Conservation (phyloP, 1,140 invertebrate genomes). For the Centruroides vittatus region DNA sequence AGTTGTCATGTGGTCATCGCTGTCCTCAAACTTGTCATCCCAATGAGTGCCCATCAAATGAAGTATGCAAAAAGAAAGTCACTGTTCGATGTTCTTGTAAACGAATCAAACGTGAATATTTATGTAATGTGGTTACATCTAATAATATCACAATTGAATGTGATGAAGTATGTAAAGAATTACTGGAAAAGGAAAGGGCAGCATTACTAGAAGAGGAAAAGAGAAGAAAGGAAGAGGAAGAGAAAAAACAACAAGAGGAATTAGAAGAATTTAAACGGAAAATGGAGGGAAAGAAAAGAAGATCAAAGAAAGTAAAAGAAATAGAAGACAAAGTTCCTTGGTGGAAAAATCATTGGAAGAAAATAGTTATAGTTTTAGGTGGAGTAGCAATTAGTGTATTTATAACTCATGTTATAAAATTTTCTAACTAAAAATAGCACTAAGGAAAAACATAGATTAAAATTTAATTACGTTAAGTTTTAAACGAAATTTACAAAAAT, state of each 20-base stretch:
- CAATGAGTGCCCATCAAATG: slow-evolving; percentile 48
- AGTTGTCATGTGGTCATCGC: slow-evolving; percentile 48
- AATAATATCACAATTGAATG: slow-evolving; percentile 23
- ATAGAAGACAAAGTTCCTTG: neutral
- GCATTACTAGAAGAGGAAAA: neutral
- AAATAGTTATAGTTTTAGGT: too few species aligned
- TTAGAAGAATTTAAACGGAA: slow-evolving; percentile 3
- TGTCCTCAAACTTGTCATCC: slow-evolving; percentile 62
- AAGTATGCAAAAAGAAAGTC: slow-evolving; percentile 61
- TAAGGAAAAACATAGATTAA: too few species aligned
- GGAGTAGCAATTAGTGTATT: too few species aligned
- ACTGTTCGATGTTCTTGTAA: slow-evolving; percentile 62
- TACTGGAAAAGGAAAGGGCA: slow-evolving; percentile 16
- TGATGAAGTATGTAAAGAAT: slow-evolving; percentile 25
- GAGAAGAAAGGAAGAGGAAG: neutral
- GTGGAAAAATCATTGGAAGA: too few species aligned
- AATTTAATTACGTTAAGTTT: too few species aligned
- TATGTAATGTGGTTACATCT: slow-evolving; percentile 37
- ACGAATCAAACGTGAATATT: slow-evolving; percentile 56
- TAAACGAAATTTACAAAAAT: too few species aligned
- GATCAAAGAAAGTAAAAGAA: neutral
- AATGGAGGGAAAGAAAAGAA: slow-evolving; percentile 8
- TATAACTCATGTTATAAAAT: too few species aligned
- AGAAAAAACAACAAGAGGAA: slow-evolving; percentile 1
- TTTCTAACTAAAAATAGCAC: too few species aligned